Base-by-base conservation (phyloP, 2,888 invertebrate species). In the Caenorhabditis sp. region DNA sequence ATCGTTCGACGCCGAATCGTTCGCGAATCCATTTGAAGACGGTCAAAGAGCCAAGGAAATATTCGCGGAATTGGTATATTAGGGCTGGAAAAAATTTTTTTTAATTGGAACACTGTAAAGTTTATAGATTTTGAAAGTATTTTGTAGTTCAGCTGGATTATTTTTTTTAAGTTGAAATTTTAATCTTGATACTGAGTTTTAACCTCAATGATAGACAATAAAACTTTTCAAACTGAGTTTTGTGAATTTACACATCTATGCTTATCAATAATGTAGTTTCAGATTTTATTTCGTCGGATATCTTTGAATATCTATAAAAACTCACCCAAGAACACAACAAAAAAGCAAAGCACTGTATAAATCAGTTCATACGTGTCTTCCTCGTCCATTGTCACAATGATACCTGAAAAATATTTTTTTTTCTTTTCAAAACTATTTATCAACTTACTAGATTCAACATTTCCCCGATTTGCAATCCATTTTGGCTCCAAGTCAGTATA, bases 31-130 rank as follows among this genome's bases (percentile, higher is more conserved):
- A 71, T 17, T 50, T 53, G 26, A 67, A 60, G 1, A 71, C 71
- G 17, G 67, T 49, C 10, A 61, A 27, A 12, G 54, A 61, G 14
- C 59, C 56, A 8, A 71, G 63, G 20, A 67, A 60, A 36, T 52
- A 52, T 21, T 71, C 71, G 26, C 71, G 71, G 49, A 61, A 53
- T 17, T 67, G 71, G 36, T 71, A 71, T 60, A 71, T 31, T 57
- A 63, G 52, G n/a, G 63, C 71, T 71, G 67, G 20, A 71, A 71
- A 58, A 58, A n/a, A n/a, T n/a, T 56, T n/a, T 23, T 14, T 12
- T n/a, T 8, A 7, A n/a, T n/a, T n/a, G n/a, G n/a, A n/a, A n/a
- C n/a, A n/a, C n/a, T n/a, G n/a, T n/a, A n/a, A n/a, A n/a, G n/a
- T n/a, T n/a, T n/a, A n/a, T n/a, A n/a, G n/a, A n/a, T n/a, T n/a